These are phyloP conservation scores for Rhopalosiphum padi DNA, from an alignment of 1,140 invertebrate genomes.

Conservation along the genomic window DNA sequence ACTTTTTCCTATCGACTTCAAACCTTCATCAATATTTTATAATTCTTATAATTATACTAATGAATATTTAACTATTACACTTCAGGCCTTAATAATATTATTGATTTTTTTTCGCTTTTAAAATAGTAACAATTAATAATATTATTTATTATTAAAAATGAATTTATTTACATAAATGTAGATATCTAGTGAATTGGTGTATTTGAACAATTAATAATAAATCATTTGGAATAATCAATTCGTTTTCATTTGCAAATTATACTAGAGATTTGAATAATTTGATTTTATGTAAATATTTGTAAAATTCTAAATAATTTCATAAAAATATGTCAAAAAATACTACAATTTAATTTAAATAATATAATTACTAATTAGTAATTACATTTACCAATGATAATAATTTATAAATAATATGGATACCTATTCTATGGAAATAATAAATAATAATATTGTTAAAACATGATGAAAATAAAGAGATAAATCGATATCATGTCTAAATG, in stretches of 20 bases:
- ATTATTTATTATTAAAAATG: background rate
- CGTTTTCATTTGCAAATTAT: background rate
- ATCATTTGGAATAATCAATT: background rate
- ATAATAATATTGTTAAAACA: background rate
- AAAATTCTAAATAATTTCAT: background rate
- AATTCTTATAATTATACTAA: background rate
- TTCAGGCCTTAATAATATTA: background rate
- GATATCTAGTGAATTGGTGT: background rate
- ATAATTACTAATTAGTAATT: background rate
- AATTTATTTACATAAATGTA: background rate
- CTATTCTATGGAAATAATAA: background rate
- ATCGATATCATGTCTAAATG: background rate
- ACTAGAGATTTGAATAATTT: background rate
- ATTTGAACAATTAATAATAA: background rate
- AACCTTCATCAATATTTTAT: no score
- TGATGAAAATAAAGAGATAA: background rate
- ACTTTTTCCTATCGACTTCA: no score
- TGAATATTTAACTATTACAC: background rate
- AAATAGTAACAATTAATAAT: background rate
- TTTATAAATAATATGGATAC: background rate
- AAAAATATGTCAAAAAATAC: background rate
- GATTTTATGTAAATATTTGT: background rate
- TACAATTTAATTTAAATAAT: background rate
- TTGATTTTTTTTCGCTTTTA: background rate
- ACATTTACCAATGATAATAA: background rate